These are phyloP conservation scores for Plecturocebus donacophilus DNA, from an alignment of 2,113 vertebrate genomes.

Conservation along the genomic window DNA sequence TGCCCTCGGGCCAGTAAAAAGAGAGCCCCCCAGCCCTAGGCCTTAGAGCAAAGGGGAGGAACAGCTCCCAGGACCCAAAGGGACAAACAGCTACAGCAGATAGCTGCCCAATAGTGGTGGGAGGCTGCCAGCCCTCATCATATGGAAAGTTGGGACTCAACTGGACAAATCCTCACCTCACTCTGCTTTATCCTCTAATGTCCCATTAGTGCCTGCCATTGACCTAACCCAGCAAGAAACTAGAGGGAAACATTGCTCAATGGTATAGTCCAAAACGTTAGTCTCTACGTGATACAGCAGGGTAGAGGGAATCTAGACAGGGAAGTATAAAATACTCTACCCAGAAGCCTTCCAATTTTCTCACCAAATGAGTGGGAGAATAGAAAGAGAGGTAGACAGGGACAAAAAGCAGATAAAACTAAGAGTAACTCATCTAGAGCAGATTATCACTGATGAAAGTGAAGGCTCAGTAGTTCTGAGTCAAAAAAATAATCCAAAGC, in stretches of 20 bases:
- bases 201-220: neutral
- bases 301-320: neutral
- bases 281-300: neutral
- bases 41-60: neutral
- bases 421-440: neutral
- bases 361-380: neutral
- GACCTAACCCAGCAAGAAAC: neutral
- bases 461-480: neutral
- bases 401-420: neutral
- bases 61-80: neutral
- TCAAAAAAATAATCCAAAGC: neutral
- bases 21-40: neutral
- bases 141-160: neutral
- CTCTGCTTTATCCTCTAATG: neutral
- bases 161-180: neutral
- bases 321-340: neutral
- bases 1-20: neutral
- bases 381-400: neutral
- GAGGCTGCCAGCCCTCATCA: neutral
- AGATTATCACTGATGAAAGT: neutral
- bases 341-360: neutral
- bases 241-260: neutral
- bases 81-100: neutral
- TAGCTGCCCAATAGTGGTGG: neutral
- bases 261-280: neutral